These are phyloP conservation scores for Polyergus mexicanus DNA, from an alignment of 1,140 invertebrate species.

Conservation along the genomic window DNA sequence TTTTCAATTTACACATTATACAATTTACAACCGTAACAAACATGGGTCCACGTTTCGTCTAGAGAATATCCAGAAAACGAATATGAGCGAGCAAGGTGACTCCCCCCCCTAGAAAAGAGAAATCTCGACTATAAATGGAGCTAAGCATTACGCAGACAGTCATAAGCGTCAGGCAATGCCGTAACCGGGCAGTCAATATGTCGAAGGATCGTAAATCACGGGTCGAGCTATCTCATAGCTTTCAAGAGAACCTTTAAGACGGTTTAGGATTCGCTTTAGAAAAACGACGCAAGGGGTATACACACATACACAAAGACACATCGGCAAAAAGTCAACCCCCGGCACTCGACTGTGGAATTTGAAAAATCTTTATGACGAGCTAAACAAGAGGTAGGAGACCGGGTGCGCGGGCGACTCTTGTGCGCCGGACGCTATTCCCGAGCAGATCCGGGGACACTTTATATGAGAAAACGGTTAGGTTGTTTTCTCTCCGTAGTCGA, in stretches of 20 bases:
- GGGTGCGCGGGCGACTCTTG: constrained; percentile 6
- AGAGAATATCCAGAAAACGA: neutral
- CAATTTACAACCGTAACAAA: neutral
- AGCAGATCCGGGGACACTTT: constrained; percentile 33
- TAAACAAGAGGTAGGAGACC: constrained; percentile 61
- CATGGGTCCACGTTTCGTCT: too few species aligned
- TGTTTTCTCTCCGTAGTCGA: constrained; percentile 59
- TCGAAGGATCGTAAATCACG: constrained; percentile 75
- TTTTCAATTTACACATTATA: constrained; percentile 12
- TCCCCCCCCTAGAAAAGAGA: neutral
- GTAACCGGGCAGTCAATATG: constrained; percentile 76
- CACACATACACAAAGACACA: constrained; percentile 17
- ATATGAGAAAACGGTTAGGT: constrained; percentile 54
- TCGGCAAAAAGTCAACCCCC: constrained; percentile 6
- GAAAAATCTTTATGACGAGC: constrained; percentile 24
- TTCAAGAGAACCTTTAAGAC: constrained; percentile 38
- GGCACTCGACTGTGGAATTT: constrained; percentile 65
- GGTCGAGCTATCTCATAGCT: constrained; percentile 50
- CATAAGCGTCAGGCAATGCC: constrained; percentile 73
- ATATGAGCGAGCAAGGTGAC: neutral
- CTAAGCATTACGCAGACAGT: constrained; percentile 66
- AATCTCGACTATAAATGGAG: constrained; percentile 23
- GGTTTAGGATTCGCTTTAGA: constrained; percentile 42
- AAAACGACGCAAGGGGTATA: constrained; percentile 27
- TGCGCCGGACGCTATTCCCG: constrained; percentile 45